phyloP scores from a whole-genome alignment of 2,113 vertebrate species.

The Macquaria ambigua region DNA sequence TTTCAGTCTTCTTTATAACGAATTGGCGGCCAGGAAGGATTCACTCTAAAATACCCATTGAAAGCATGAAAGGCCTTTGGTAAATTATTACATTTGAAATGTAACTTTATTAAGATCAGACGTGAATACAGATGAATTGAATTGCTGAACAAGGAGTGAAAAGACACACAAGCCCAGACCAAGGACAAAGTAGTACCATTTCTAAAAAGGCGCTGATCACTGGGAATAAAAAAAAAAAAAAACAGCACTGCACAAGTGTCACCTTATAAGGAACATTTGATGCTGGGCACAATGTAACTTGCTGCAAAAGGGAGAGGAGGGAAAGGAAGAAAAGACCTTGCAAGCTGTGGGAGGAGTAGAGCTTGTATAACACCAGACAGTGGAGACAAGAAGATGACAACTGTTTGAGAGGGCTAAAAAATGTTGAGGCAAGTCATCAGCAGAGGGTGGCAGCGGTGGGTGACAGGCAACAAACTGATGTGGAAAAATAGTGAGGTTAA shows the following conservation, averaged over 20 bases:
- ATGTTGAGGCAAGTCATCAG: background rate
- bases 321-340: slow-evolving; percentile 32
- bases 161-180: slow-evolving; percentile 6
- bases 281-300: slow-evolving; percentile 29
- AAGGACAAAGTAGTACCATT: slow-evolving; percentile 37
- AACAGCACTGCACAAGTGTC: background rate
- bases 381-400: slow-evolving; percentile 16
- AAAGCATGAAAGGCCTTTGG: slow-evolving; percentile 30
- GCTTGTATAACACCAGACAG: slow-evolving; percentile 7
- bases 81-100: slow-evolving; percentile 45
- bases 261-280: slow-evolving; percentile 21
- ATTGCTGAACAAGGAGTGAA: background rate
- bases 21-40: background rate
- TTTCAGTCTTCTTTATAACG: slow-evolving; percentile 25
- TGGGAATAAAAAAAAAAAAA: slow-evolving; percentile 12
- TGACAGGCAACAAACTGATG: slow-evolving; percentile 5
- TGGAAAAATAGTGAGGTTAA: background rate
- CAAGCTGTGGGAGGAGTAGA: slow-evolving; percentile 14
- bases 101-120: slow-evolving; percentile 30
- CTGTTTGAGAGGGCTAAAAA: background rate
- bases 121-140: slow-evolving; percentile 28
- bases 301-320: slow-evolving; percentile 39
- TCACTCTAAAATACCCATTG: background rate
- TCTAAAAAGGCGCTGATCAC: background rate
- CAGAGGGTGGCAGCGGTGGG: background rate